Percentiles rank a stretch among this genome's conserved stretches.
Evolutionary conservation across 2,888 invertebrate genomes (phyloP).

Genomic region (Polia nebulosa): DNA sequence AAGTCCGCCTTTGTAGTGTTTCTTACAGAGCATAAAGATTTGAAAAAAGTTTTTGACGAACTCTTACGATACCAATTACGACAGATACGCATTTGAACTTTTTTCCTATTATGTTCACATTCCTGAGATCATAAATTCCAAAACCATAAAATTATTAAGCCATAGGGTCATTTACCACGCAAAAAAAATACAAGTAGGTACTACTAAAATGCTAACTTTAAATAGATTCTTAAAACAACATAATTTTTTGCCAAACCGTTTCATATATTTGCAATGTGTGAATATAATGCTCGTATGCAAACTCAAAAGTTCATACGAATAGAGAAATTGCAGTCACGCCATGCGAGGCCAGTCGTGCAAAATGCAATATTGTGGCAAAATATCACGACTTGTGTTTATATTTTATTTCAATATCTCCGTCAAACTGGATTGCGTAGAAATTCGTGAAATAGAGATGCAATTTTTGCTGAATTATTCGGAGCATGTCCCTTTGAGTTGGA

Average conservation of each 20-base stretch:
- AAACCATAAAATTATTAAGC: too few relatives aligned
- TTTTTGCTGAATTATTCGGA: constrained; percentile 39
- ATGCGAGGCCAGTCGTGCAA: constrained; percentile 22
- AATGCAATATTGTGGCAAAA: constrained; percentile 59
- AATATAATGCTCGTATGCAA: constrained; percentile 17
- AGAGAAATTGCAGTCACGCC: constrained; percentile 44
- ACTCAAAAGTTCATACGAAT: constrained; percentile 52
- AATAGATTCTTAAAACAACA: neutral
- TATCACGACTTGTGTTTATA: constrained; percentile 54
- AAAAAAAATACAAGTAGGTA: neutral
- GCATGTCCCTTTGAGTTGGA: constrained; percentile 36
- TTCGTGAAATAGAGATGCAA: constrained; percentile 40
- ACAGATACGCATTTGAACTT: too few relatives aligned
- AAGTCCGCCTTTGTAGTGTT: too few relatives aligned
- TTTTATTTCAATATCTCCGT: constrained; percentile 60
- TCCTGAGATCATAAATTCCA: too few relatives aligned
- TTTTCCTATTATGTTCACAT: too few relatives aligned
- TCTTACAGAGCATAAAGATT: too few relatives aligned
- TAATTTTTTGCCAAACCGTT: neutral
- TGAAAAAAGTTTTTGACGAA: too few relatives aligned
- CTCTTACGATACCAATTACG: too few relatives aligned
- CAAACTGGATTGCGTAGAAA: constrained; percentile 44
- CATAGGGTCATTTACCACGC: too few relatives aligned
- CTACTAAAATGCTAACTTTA: neutral
- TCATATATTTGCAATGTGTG: constrained; percentile 20